These are phyloP conservation scores for Zaprionus bogoriensis DNA, from an alignment of 2,888 invertebrate species.

Conservation along the genomic window DNA sequence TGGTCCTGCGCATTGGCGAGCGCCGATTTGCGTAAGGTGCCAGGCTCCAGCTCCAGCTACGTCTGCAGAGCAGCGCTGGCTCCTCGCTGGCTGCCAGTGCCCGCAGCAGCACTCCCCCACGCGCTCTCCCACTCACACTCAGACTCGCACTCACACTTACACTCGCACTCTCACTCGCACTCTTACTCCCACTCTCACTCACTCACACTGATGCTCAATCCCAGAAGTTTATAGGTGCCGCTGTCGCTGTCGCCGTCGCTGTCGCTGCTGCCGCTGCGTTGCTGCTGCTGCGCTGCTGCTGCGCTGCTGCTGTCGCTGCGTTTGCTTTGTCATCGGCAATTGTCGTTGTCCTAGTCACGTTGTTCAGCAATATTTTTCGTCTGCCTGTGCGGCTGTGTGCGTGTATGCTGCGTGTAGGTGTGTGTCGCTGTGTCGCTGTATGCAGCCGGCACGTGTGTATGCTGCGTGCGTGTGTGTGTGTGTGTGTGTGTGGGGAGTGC, in stretches of 20 bases:
- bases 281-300: not conserved
- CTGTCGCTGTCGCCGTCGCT: not conserved
- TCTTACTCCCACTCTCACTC: conserved; percentile 8
- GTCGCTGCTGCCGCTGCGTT: not conserved
- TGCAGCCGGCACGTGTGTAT: conserved; percentile 1
- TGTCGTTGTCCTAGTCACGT: conserved; percentile 72
- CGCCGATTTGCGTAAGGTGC: conserved; percentile 74
- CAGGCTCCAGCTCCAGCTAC: conserved; percentile 41
- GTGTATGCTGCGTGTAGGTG: conserved; percentile 3
- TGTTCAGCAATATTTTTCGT: conserved; percentile 70
- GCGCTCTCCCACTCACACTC: conserved; percentile 3
- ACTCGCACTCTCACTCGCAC: conserved; percentile 14
- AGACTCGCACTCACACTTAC: conserved; percentile 3
- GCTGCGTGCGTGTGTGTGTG: not conserved
- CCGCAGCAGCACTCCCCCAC: conserved; percentile 1
- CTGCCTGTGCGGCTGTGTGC: conserved; percentile 15
- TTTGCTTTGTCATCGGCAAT: conserved; percentile 74
- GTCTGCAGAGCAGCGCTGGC: conserved; percentile 13
- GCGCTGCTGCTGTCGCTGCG: conserved; percentile 42
- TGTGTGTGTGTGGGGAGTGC: conserved; percentile 37
- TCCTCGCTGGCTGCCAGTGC: conserved; percentile 52
- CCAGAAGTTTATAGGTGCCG: conserved; percentile 43
- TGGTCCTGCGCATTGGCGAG: conserved; percentile 70
- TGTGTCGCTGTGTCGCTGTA: not conserved
- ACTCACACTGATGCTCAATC: conserved; percentile 58